Percentiles rank a stretch among this genome's conserved stretches.
Conservation (phyloP, 2,888 invertebrate species). For the Scaptodrosophila latifasciaeformis region DNA sequence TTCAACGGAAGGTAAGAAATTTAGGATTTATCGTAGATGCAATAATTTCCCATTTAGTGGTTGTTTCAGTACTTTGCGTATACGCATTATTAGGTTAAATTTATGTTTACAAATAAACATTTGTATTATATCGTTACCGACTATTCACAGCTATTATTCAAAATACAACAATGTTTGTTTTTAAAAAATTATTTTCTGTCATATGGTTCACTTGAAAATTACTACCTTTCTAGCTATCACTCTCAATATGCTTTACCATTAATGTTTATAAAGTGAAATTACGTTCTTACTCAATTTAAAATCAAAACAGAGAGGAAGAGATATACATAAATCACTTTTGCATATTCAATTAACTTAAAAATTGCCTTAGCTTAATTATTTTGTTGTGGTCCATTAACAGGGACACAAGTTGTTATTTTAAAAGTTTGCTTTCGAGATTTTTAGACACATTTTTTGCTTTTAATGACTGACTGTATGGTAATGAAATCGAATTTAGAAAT, state of each 20-base stretch:
- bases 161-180: too few relatives aligned
- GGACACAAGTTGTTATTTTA: background rate
- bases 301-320: too few relatives aligned
- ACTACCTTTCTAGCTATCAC: too few relatives aligned
- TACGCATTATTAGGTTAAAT: background rate
- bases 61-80: background rate
- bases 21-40: background rate
- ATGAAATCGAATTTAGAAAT: background rate
- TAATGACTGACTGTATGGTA: background rate
- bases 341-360: too few relatives aligned
- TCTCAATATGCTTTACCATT: too few relatives aligned
- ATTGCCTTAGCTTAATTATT: background rate
- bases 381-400: background rate
- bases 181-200: too few relatives aligned
- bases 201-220: too few relatives aligned
- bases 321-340: too few relatives aligned
- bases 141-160: background rate
- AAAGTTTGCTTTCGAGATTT: background rate
- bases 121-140: background rate
- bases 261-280: too few relatives aligned
- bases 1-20: slow-evolving; percentile 64
- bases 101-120: background rate
- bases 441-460: background rate
- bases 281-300: too few relatives aligned
- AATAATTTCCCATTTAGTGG: too few relatives aligned